These are phyloP conservation scores for Philotrypesis tridentata DNA, from an alignment of 1,140 invertebrate species.

Conservation along the genomic window DNA sequence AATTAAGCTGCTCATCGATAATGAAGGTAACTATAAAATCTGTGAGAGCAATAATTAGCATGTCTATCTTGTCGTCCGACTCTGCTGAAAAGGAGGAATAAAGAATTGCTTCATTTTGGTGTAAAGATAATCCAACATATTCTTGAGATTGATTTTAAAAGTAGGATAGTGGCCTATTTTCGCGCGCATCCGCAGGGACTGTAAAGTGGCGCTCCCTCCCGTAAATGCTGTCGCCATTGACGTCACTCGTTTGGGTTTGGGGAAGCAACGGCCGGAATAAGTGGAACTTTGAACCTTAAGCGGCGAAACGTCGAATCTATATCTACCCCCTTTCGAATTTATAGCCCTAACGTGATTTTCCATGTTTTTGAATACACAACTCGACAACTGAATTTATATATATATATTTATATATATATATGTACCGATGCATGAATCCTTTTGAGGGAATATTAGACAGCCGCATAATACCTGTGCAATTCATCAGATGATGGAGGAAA, in stretches of 20 bases:
- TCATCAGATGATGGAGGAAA: too few relatives aligned
- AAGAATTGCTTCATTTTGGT: neutral
- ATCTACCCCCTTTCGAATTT: neutral
- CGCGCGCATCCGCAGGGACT: neutral
- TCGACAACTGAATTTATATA: neutral
- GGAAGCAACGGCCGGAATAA: constrained; percentile 9
- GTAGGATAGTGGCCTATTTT: constrained; percentile 3
- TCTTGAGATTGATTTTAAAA: neutral
- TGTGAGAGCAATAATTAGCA: too few relatives aligned
- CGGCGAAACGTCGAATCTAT: neutral
- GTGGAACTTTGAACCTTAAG: constrained; percentile 11
- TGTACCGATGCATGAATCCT: too few relatives aligned
- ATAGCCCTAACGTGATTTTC: too few relatives aligned
- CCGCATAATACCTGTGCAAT: too few relatives aligned
- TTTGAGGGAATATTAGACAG: too few relatives aligned
- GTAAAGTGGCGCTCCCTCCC: constrained; percentile 2
- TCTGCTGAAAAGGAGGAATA: neutral
- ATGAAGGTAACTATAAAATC: too few relatives aligned
- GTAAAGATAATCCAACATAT: neutral
- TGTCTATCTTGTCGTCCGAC: too few relatives aligned
- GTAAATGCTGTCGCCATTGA: constrained; percentile 17
- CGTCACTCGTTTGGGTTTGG: too few relatives aligned
- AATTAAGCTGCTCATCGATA: too few relatives aligned
- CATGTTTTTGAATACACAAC: neutral
- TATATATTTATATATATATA: too few relatives aligned